These are phyloP conservation scores for Melipona quadrifasciata DNA, from an alignment of 1,140 invertebrate species.

Conservation along the genomic window DNA sequence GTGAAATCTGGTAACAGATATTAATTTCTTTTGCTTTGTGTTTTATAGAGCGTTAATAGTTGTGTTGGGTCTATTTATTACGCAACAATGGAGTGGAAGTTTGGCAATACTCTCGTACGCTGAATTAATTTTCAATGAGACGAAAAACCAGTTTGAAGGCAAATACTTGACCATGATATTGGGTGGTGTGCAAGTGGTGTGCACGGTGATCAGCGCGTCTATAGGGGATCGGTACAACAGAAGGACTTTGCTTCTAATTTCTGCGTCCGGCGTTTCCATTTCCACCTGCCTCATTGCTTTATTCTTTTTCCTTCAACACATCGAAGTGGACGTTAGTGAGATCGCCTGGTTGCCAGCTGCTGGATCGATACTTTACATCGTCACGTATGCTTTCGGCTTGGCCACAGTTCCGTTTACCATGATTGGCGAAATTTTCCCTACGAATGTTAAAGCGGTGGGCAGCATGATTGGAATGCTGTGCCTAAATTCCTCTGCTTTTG, in stretches of 20 bases:
- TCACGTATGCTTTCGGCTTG: constrained; percentile 86
- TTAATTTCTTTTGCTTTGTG: neutral
- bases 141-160: constrained; percentile 79
- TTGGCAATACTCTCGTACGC: constrained; percentile 88
- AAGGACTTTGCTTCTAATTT: constrained; percentile 85
- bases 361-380: constrained; percentile 85
- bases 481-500: constrained; percentile 82
- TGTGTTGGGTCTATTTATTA: constrained; percentile 84
- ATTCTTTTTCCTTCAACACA: constrained; percentile 84
- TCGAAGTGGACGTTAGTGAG: constrained; percentile 73
- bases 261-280: constrained; percentile 81
- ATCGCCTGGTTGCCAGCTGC: constrained; percentile 84
- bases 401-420: constrained; percentile 87
- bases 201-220: constrained; percentile 82
- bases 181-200: constrained; percentile 85
- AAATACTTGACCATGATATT: constrained; percentile 85
- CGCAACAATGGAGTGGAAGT: constrained; percentile 88
- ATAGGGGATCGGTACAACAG: constrained; percentile 87
- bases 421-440: constrained; percentile 88
- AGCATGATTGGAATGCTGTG: constrained; percentile 85
- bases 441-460: constrained; percentile 86
- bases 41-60: constrained; percentile 82
- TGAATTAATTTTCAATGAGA: constrained; percentile 86
- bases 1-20: neutral
- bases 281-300: constrained; percentile 72